These are phyloP conservation scores for Eupeodes luniger DNA, from an alignment of 2,888 invertebrate genomes.

Conservation along the genomic window DNA sequence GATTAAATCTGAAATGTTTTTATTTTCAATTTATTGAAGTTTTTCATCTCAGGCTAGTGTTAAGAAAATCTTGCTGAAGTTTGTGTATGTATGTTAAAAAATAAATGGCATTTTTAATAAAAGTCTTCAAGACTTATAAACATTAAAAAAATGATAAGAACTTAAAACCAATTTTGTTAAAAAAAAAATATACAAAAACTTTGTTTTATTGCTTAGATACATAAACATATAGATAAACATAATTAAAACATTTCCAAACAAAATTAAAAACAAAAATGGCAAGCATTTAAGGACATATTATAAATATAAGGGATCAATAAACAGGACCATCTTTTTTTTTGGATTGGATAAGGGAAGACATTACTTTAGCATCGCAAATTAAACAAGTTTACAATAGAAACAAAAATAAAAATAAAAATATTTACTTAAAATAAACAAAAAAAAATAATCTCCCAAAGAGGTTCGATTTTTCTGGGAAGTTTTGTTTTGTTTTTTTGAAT, in stretches of 20 bases:
- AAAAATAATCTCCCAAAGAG: slow-evolving; percentile 27
- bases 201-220: slow-evolving; percentile 9
- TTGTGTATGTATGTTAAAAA: slow-evolving; percentile 8
- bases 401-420: slow-evolving; percentile 11
- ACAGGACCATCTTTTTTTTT: slow-evolving; percentile 51
- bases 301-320: slow-evolving; percentile 45
- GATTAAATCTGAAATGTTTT: no score
- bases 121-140: not conserved
- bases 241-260: slow-evolving; percentile 37
- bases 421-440: slow-evolving; percentile 31
- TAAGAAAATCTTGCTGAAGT: no score
- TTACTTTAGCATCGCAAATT: slow-evolving; percentile 68
- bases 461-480: not conserved
- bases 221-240: slow-evolving; percentile 17
- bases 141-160: slow-evolving; percentile 18
- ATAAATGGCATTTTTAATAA: slow-evolving; percentile 1
- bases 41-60: no score
- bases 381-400: slow-evolving; percentile 45
- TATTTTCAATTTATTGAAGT: no score
- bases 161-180: slow-evolving; percentile 53
- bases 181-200: slow-evolving; percentile 44
- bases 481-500: not conserved
- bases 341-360: slow-evolving; percentile 61
- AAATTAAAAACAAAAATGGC: slow-evolving; percentile 53
- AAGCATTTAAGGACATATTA: slow-evolving; percentile 54